Evolutionary conservation across 2,888 invertebrate species (phyloP), one percentile per base, ranked within the genome.

Genomic region (Eilema caniola): DNA sequence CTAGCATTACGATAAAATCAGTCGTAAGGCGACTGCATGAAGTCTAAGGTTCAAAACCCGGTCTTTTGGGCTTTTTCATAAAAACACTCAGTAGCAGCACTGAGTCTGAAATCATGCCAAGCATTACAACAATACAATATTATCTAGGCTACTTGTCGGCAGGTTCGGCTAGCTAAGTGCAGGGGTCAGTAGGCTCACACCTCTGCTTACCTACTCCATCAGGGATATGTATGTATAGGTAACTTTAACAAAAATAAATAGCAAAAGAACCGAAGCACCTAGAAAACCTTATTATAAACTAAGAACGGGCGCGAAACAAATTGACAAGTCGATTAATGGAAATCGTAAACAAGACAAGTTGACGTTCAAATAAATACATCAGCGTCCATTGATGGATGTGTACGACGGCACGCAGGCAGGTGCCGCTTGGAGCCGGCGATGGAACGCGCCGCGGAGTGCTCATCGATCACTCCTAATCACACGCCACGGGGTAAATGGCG

Each of bases 391-490:
- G 66, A 66, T 59, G 11, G 66, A 59, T 37, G n/a, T 66, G 12
- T n/a, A 20, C 2, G 23, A 11, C n/a, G 59, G 33, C 11, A 33
- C 0, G n/a, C 23, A 23, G 3, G 59, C 24, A 37, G 23, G 37
- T 28, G 33, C 31, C n/a, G 20, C 25, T 3, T 7, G 10, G 31
- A 33, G 31, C 8, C 24, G 47, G 16, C 24, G 57, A 33, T 24
- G 37, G 5, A 25, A 37, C 59, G 37, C 37, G 66, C 14, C 33
- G 37, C 41, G 10, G 16, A 25, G 59, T 25, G 24, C 66, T 66
- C 59, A 28, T 66, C 66, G 59, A 66, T 66, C 66, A 66, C 66
- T 11, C 11, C 20, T 41, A 41, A 37, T 59, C 66, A 59, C 47
- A 20, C 23, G 37, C 59, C 24, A 4, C 11, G 24, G 56, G 33